Percentiles rank a stretch among this genome's conserved stretches.
These are phyloP conservation scores for Datnioides undecimradiatus DNA, from an alignment of 2,113 vertebrate species.

Conservation along the genomic window DNA sequence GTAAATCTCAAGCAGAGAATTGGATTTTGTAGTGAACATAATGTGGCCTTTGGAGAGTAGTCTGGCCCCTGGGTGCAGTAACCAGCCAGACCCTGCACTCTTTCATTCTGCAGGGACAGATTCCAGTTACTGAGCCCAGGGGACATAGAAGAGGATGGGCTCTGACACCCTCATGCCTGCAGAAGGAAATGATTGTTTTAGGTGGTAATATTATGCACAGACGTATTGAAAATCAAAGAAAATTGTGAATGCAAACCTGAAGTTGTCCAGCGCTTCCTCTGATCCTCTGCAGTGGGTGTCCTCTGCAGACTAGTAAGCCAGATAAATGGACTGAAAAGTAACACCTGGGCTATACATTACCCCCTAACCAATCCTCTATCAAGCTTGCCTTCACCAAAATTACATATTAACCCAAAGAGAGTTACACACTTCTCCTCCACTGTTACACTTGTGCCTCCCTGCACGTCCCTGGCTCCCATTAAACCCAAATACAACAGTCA, in stretches of 20 bases:
- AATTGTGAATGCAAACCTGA: slow-evolving; percentile 55
- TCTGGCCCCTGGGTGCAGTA: slow-evolving; percentile 77
- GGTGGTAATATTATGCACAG: not conserved
- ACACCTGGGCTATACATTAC: slow-evolving; percentile 72
- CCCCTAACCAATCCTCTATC: slow-evolving; percentile 46
- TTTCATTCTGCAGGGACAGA: slow-evolving; percentile 82
- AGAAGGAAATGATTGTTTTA: not conserved
- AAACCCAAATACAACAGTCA: slow-evolving; percentile 12
- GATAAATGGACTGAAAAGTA: slow-evolving; percentile 47
- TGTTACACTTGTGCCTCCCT: slow-evolving; percentile 21
- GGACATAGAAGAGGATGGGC: slow-evolving; percentile 44
- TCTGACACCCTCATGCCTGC: slow-evolving; percentile 17
- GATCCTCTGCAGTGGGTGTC: slow-evolving; percentile 34
- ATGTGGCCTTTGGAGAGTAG: slow-evolving; percentile 27
- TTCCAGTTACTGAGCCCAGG: slow-evolving; percentile 84
- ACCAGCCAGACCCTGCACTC: slow-evolving; percentile 79
- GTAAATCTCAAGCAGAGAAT: not conserved
- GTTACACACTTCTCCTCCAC: slow-evolving; percentile 21
- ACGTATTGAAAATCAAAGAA: not conserved
- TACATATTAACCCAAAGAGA: slow-evolving; percentile 77
- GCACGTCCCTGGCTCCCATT: not conserved
- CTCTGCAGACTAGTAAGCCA: slow-evolving; percentile 6
- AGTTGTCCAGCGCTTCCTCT: not conserved
- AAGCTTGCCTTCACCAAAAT: slow-evolving; percentile 71
- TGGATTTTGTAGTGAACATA: not conserved